Evolutionary conservation across 2,888 invertebrate species (phyloP), one percentile per base, ranked within the genome.

Genomic region (Odontocolon sp.): DNA sequence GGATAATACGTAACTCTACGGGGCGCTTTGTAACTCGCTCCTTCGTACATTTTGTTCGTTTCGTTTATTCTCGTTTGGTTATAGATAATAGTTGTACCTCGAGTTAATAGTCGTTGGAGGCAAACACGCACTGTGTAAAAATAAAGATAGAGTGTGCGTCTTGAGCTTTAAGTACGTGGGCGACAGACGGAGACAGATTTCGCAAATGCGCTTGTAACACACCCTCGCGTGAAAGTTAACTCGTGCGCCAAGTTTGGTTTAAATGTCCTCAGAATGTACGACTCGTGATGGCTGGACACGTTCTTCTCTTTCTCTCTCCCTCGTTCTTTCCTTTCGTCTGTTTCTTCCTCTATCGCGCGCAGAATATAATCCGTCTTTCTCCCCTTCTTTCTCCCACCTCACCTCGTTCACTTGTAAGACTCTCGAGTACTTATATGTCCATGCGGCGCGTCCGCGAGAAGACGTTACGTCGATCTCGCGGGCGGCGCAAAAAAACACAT

Each of bases 191-290:
- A 63, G 45, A 56, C 28, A 64, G 23, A 69, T 38, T 70, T 54
- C 16, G 57, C 63, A 67, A 68, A 59, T 66, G 66, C 56, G 69
- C 72, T 70, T 42, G 61, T 40, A 63, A 69, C 66, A 56, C 72
- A 77, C 75, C 76, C 73, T 73, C 73, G 77, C 71, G 79, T 74
- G 79, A 81, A 81, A 79, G 80, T 81, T 81, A 71, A 79, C 64
- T 63, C 66, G 59, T 42, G 68, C 70, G 64, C 76, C 80, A 76
- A 79, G 80, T 81, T 81, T 78, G 76, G 80, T 45, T 68, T 45
- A 76, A 81, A 79, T 73, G 63, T 40, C 52, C 72, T 72, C 78
- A 56, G 64, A 64, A 79, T 68, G 33, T 70, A 70, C 75, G 33
- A 66, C 45, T 47, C 71, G 59, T 61, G 68, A 70, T 61, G 56